Evolutionary conservation across 1,140 invertebrate species (phyloP), one percentile per base, ranked within the genome.

Genomic region (Micrasema minimum): DNA sequence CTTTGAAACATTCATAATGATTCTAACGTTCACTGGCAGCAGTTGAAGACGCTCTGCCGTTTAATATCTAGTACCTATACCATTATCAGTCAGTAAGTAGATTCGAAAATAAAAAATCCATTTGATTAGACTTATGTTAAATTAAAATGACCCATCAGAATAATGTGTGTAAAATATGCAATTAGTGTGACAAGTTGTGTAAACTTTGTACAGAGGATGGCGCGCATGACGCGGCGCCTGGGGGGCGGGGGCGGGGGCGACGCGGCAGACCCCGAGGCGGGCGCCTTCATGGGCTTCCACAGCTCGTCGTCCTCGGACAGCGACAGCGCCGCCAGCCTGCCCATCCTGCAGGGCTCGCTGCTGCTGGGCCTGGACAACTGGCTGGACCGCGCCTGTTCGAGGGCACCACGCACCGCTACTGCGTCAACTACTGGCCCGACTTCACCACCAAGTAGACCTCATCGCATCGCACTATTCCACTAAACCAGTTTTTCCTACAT

Each of bases 361-460:
- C 81, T 99, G 57, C 93, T 97, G 78, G 95, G 95, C 3, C 86
- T 99, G 48, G 90, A 93, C n/a, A 95, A 95, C 80, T 99, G 97
- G 96, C 83, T 99, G 73, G 97, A 99, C 79, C 88, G 96, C 48
- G n/a, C 26, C 84, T 99, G 62, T 98, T 99, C 80, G 97, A 99
- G 82, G 97, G 97, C 45, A 92, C 91, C 61, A 96, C 97, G 7
- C 92, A 93, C 79, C 91, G 96, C 76, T 98, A 98, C 83, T 92
- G 96, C 81, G 91, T 99, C 72, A 96, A 96, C 80, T 97, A 97
- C 83, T 99, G 97, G 97, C 97, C 97, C 16, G 95, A 96, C 76
- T 94, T 93, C 85, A 88, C 87, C 74, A 87, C 84, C 77, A 89
- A 88, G 80, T 89, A 87, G 87, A 70, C 62, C n/a, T 57, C 41